Evolutionary conservation across 1,140 invertebrate species (phyloP), one percentile per base, ranked within the genome.

Genomic region (Papilio aristodemus): DNA sequence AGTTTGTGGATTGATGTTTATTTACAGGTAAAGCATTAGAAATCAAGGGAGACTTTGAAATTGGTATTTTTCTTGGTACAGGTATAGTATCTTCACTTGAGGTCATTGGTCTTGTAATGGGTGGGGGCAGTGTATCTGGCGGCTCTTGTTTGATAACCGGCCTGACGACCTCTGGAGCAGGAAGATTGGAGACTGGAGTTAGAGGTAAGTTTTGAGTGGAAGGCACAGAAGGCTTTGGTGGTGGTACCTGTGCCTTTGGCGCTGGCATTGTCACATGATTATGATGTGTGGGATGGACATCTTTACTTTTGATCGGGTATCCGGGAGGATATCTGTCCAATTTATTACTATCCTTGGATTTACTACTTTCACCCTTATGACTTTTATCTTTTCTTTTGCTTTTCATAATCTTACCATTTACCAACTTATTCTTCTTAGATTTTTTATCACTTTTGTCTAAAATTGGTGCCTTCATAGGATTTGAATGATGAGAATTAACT

Each of bases 371-470:
- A 86, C 85, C 79, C 79, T 95, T 95, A 74, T 92, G 92, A 67
- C 92, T 90, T 81, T 93, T 95, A 76, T 95, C 94, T 84, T 95
- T 95, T 79, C 94, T 93, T 82, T 94, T 95, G 80, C 93, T 93
- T 76, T 94, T 94, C 74, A 94, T 93, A 27, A 93, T 85, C 81
- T 94, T 94, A 80, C 91, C 92, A 83, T 93, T 92, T 66, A 93
- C 90, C 67, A 92, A 86, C 41, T 90, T 93, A 83, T 93, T 94
- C 75, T 93, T 94, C 58, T 94, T 92, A 59, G 93, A 87, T 85
- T 94, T 94, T 76, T 94, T 94, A 75, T 92, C 89, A 85, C 89
- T 92, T 84, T 93, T 94, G 63, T 93, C 94, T 80, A 78, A 70
- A 67, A 81, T 72, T 76, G 84, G 86, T 80, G 74, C 76, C 82